These are phyloP conservation scores for Camponotus fellah DNA, from an alignment of 2,888 invertebrate species.

Conservation along the genomic window DNA sequence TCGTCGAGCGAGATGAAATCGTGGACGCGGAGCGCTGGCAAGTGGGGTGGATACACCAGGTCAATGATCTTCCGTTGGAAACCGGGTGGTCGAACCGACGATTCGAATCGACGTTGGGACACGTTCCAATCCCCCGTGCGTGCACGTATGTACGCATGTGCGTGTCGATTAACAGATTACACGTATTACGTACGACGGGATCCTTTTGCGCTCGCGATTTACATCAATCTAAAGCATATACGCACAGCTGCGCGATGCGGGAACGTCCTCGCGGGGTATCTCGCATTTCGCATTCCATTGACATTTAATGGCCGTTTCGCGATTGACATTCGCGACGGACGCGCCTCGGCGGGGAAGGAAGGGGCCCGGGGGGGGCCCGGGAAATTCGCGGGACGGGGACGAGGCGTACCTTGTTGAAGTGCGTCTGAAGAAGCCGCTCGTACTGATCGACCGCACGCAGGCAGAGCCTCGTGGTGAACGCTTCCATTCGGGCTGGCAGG, in stretches of 20 bases:
- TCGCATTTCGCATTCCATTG: slow-evolving; percentile 33
- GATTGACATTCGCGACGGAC: not conserved
- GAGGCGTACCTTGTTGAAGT: slow-evolving; percentile 86
- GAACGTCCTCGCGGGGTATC: not conserved
- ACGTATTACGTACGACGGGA: not conserved
- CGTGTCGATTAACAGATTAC: not conserved
- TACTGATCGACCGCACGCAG: slow-evolving; percentile 89
- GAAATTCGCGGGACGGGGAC: not conserved
- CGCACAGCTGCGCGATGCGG: slow-evolving; percentile 19
- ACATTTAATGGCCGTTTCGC: not conserved
- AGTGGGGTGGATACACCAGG: slow-evolving; percentile 24
- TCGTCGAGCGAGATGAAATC: slow-evolving; percentile 44
- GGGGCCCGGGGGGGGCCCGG: not conserved
- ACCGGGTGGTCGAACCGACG: not conserved
- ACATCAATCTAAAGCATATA: slow-evolving; percentile 3
- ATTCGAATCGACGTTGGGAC: not conserved
- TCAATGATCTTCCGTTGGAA: slow-evolving; percentile 58
- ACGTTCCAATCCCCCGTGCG: too few species aligned
- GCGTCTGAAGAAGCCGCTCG: slow-evolving; percentile 88
- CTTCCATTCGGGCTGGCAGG: slow-evolving; percentile 84
- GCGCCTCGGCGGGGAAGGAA: too few species aligned
- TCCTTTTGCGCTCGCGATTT: not conserved
- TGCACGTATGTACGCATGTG: too few species aligned
- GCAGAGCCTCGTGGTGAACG: slow-evolving; percentile 87
- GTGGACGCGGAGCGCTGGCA: slow-evolving; percentile 7